Conservation (phyloP, 2,888 invertebrate genomes). For the Aplocera efformata region DNA sequence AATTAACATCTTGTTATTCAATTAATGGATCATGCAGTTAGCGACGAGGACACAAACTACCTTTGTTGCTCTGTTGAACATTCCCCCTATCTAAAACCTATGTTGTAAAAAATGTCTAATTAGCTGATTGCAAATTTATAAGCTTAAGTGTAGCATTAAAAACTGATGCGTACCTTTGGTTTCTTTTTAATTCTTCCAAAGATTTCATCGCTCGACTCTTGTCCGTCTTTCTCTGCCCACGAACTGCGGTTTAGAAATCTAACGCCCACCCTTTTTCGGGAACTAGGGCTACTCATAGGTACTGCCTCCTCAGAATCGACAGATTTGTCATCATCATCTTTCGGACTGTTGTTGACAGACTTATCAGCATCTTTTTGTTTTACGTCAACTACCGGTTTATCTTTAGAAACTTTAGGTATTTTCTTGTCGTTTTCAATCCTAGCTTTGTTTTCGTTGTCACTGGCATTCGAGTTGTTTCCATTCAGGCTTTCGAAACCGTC, state of each 20-base stretch:
- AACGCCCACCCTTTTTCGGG: conserved; percentile 58
- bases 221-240: conserved; percentile 53
- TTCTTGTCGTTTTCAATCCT: conserved; percentile 36
- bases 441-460: conserved; percentile 61
- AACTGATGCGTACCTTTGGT: conserved; percentile 49
- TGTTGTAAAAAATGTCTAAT: conserved; percentile 43
- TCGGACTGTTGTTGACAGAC: conserved; percentile 31
- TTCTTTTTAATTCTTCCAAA: conserved; percentile 55
- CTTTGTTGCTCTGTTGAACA: conserved; percentile 49
- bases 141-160: background rate
- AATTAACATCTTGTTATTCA: no score
- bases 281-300: conserved; percentile 53
- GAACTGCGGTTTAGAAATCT: conserved; percentile 58
- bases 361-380: conserved; percentile 23
- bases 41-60: conserved; percentile 39
- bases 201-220: conserved; percentile 63
- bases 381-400: conserved; percentile 11
- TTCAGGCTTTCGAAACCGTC: conserved; percentile 93
- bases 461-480: conserved; percentile 88
- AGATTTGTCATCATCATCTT: conserved; percentile 69
- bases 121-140: conserved; percentile 3
- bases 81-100: conserved; percentile 58
- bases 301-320: conserved; percentile 61
- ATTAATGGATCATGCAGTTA: conserved; percentile 28
- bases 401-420: conserved; percentile 36